A percentile compares a stretch with the other conserved stretches of the same genome.
Evolutionary conservation across 2,797 vertebrate species (phyloP).

Genomic region (Neostethus bicornis): DNA sequence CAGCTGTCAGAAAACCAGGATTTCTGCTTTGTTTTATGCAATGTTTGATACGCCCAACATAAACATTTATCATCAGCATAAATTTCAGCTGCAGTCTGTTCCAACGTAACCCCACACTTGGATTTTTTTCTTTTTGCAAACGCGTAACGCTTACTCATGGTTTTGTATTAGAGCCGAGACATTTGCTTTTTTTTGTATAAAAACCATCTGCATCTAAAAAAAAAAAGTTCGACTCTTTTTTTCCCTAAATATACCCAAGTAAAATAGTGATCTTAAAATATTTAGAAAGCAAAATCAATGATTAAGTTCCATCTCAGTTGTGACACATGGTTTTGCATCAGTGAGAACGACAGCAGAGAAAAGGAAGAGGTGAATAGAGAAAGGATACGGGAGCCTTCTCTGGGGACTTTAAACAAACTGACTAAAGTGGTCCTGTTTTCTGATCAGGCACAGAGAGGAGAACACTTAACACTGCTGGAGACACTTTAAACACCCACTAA

Average conservation of each 20-base stretch:
- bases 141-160: constrained; percentile 17
- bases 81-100: constrained; percentile 32
- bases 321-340: constrained; percentile 21
- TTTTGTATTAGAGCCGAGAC: constrained; percentile 6
- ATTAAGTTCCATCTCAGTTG: too few relatives aligned
- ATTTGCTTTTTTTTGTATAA: constrained; percentile 15
- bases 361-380: constrained; percentile 52
- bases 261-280: too few relatives aligned
- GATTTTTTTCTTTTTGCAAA: constrained; percentile 21
- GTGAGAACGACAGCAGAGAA: constrained; percentile 33
- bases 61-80: constrained; percentile 38
- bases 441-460: constrained; percentile 76
- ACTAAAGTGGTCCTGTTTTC: constrained; percentile 80
- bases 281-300: too few relatives aligned
- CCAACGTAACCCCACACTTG: constrained; percentile 7
- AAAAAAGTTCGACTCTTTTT: too few relatives aligned
- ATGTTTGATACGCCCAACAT: constrained; percentile 30
- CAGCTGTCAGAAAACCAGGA: constrained; percentile 19
- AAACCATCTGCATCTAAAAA: background rate
- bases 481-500: constrained; percentile 79
- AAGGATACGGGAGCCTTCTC: constrained; percentile 74
- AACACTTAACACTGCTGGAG: constrained; percentile 78
- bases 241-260: too few relatives aligned
- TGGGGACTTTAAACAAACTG: constrained; percentile 78
- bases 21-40: constrained; percentile 24